These are phyloP conservation scores for Cranoglanis bouderius DNA, from an alignment of 2,113 vertebrate genomes.

Conservation along the genomic window DNA sequence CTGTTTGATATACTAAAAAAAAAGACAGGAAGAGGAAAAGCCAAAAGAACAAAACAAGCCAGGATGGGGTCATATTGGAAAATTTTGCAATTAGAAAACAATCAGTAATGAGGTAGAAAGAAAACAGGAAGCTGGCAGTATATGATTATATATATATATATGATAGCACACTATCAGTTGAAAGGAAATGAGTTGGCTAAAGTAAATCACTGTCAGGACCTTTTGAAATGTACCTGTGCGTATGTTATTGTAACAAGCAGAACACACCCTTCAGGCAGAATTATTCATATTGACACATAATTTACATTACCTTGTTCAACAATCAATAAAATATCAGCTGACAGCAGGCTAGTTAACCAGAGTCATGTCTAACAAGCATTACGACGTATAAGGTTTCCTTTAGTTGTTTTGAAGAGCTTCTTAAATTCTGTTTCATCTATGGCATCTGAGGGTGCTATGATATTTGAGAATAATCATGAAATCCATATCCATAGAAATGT, in stretches of 20 bases:
- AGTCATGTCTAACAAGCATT: neutral
- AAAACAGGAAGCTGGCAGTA: neutral
- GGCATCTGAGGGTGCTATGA: neutral
- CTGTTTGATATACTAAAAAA: constrained; percentile 49
- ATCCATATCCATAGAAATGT: neutral
- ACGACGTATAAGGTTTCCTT: neutral
- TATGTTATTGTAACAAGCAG: neutral
- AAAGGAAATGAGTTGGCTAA: constrained; percentile 41
- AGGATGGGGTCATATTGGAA: constrained; percentile 49
- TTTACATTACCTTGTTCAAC: constrained; percentile 8
- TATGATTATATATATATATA: neutral
- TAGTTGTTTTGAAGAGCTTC: neutral
- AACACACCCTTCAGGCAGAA: constrained; percentile 9
- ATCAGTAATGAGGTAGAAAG: neutral
- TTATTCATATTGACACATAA: constrained; percentile 21
- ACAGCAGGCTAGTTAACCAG: neutral
- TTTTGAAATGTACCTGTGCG: neutral
- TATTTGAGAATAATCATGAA: constrained; percentile 18
- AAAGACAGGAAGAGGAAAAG: constrained; percentile 25
- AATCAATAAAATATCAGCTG: neutral
- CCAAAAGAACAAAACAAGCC: constrained; percentile 29
- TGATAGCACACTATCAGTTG: constrained; percentile 27
- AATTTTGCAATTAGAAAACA: constrained; percentile 49
- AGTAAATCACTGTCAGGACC: constrained; percentile 32
- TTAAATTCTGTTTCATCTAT: neutral